Percentiles rank a stretch among this genome's conserved stretches.
phyloP scores from a whole-genome alignment of 1,140 invertebrate species.

The Tetranychus cinnabarinus region DNA sequence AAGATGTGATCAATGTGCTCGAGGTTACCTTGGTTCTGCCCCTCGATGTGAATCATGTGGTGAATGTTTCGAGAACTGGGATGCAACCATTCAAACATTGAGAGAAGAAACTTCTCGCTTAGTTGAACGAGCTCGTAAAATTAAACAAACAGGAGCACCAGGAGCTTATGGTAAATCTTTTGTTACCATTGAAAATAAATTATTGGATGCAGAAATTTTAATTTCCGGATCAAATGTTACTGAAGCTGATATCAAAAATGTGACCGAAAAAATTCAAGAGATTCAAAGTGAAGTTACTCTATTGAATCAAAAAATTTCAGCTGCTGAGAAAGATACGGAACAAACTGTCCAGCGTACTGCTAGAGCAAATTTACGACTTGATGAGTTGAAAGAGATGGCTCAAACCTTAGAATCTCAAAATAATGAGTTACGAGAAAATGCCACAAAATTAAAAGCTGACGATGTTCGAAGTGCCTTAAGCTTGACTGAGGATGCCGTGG shows the following conservation, averaged over 20 bases:
- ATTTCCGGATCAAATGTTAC: conserved; percentile 49
- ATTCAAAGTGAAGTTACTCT: conserved; percentile 28
- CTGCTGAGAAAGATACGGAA: conserved; percentile 37
- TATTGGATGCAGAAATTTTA: conserved; percentile 47
- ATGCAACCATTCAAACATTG: conserved; percentile 51
- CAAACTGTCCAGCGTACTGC: conserved; percentile 50
- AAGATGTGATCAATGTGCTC: conserved; percentile 80
- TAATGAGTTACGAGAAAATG: conserved; percentile 49
- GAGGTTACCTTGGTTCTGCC: conserved; percentile 69
- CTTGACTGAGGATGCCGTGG: conserved; percentile 54
- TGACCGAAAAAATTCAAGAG: conserved; percentile 29
- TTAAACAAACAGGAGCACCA: conserved; percentile 71
- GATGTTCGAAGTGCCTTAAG: conserved; percentile 80
- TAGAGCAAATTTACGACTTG: conserved; percentile 46
- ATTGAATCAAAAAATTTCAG: conserved; percentile 30
- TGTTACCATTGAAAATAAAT: conserved; percentile 57
- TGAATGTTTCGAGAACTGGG: conserved; percentile 99
- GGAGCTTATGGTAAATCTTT: conserved; percentile 85
- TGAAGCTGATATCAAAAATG: conserved; percentile 40
- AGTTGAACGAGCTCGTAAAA: conserved; percentile 60
- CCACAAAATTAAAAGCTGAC: conserved; percentile 70
- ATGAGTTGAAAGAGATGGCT: conserved; percentile 42
- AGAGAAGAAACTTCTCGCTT: conserved; percentile 28
- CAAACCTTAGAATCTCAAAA: conserved; percentile 44
- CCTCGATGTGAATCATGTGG: conserved; percentile 82